phyloP scores from a whole-genome alignment of 2,797 vertebrate species.

The Gymnothorax reevesii region DNA sequence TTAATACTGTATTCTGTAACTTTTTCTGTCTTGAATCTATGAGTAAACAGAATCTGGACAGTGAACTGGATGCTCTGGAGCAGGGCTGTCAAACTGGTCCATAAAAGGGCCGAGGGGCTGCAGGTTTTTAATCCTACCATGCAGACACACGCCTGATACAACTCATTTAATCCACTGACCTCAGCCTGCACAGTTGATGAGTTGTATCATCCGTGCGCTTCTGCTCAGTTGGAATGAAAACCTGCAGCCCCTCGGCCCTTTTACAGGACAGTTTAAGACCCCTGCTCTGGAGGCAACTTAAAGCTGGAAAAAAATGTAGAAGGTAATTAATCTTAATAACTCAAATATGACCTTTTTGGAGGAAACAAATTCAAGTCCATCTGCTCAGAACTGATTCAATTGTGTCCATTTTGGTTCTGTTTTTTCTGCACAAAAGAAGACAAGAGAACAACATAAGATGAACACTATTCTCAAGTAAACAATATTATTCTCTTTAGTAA shows the following conservation, averaged over 20 bases:
- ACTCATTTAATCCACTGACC: too few relatives aligned
- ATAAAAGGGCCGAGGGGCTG: too few relatives aligned
- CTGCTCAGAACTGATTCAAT: constrained; percentile 5
- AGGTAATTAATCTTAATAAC: background rate
- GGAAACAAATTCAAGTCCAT: background rate
- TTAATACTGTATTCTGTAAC: background rate
- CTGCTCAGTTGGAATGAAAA: too few relatives aligned
- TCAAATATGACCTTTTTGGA: background rate
- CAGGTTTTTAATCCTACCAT: too few relatives aligned
- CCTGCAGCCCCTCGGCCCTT: too few relatives aligned
- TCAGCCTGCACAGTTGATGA: too few relatives aligned
- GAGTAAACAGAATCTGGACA: background rate
- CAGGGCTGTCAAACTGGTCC: background rate
- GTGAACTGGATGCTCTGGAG: background rate
- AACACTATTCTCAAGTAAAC: background rate
- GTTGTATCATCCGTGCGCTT: too few relatives aligned
- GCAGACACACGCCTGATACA: too few relatives aligned
- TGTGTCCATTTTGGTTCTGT: background rate
- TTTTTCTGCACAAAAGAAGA: background rate
- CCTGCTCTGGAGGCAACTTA: background rate
- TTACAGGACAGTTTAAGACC: too few relatives aligned
- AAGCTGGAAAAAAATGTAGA: background rate
- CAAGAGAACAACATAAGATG: background rate
- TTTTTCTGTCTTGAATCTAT: background rate
- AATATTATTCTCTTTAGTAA: background rate